Evolutionary conservation across 2,888 invertebrate genomes (phyloP).

Genomic region (Cataglyphis albicans): DNA sequence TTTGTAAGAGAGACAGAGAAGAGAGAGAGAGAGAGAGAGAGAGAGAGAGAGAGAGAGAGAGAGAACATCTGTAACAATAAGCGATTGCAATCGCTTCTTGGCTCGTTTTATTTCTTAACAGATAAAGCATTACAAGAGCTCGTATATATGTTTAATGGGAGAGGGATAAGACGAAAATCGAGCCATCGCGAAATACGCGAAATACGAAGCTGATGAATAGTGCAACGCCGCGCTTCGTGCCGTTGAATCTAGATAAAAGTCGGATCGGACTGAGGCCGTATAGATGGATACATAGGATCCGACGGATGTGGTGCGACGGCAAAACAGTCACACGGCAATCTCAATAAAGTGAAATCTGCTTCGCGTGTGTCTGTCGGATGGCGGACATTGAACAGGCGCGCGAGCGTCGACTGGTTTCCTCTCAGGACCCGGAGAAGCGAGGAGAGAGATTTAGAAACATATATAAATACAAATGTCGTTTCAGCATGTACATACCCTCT

Average conservation of each 20-base stretch:
- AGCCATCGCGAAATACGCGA: background rate
- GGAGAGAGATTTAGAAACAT: slow-evolving; percentile 57
- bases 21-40: background rate
- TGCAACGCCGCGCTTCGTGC: slow-evolving; percentile 21
- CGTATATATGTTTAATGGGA: slow-evolving; percentile 16
- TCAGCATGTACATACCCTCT: slow-evolving; percentile 51
- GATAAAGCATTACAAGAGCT: background rate
- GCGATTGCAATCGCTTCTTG: background rate
- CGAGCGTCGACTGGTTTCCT: slow-evolving; percentile 51
- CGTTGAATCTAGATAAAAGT: slow-evolving; percentile 55
- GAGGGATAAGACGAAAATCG: slow-evolving; percentile 22
- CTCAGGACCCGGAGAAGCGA: slow-evolving; percentile 46
- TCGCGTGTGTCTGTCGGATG: slow-evolving; percentile 55
- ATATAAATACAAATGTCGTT: slow-evolving; percentile 71
- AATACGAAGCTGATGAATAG: slow-evolving; percentile 40
- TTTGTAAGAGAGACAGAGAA: background rate
- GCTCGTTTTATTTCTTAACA: background rate
- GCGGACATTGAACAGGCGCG: slow-evolving; percentile 37
- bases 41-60: background rate
- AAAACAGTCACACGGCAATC: slow-evolving; percentile 57
- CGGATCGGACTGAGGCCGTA: slow-evolving; percentile 40
- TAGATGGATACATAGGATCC: slow-evolving; percentile 56
- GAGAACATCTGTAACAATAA: background rate
- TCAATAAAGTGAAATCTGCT: slow-evolving; percentile 66
- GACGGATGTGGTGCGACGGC: slow-evolving; percentile 31